Base-by-base conservation (phyloP, 2,797 vertebrate species). In the Sandelia bainsii region DNA sequence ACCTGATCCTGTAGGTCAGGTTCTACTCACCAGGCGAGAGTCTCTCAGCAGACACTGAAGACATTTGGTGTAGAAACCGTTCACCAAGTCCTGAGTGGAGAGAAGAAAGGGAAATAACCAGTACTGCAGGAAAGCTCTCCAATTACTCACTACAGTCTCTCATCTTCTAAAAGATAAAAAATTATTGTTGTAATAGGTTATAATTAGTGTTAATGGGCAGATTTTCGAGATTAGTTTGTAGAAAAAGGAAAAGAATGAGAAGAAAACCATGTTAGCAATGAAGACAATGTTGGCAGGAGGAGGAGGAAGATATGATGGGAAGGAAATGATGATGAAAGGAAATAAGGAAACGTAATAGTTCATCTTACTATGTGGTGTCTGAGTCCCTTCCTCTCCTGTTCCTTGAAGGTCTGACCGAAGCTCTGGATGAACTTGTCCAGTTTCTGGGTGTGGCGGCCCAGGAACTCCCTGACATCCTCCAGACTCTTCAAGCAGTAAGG, bases 31-130 rank as follows among this genome's bases (percentile, higher is more conserved):
- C 96, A 98, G 91, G 56, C 95, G 96, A 0, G 97, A 96, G 87
- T 99, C 98, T 87, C 96, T 95, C 85, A 99, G 82, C 69, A 99
- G 94, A 87, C 97, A 96, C 93, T 98, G 97, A 61, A 99, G 96
- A 92, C 98, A 99, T 94, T 95, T 98, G 72, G 96, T 98, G 88
- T 97, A 99, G 53, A 99, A 95, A 27, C 95, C 94, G 54, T 95
- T 97, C 61, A 97, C 96, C 0, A 95, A 95, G 91, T 99, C 98
- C 98, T 99, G 76, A 13, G 44, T 20, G 19, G 67, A 67, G 40
- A 69, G 46, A 76, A n/a, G 10, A 77, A 40, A 67, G 40, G 11
- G 54, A n/a, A 39, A 2, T 8, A 1, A 16, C 73, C 8, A 72
- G 58, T 5, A 2, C 59, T 0, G 42, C 57, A 68, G 22, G 42